phyloP scores from a whole-genome alignment of 2,113 vertebrate species.

The Anser brachyrhynchus region DNA sequence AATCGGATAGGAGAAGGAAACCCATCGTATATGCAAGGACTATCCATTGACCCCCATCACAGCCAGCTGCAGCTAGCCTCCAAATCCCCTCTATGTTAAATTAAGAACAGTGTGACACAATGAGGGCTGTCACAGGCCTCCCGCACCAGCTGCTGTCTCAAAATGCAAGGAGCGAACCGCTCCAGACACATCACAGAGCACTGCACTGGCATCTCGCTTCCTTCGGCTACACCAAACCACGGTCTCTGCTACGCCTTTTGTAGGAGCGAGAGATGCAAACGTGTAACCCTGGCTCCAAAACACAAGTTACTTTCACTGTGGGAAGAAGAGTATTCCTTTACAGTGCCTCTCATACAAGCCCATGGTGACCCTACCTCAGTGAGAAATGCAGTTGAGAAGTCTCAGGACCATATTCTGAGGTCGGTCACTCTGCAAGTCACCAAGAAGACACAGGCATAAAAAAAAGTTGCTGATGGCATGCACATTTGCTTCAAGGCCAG shows the following conservation, averaged over 20 bases:
- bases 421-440: neutral
- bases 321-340: neutral
- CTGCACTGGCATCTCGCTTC: neutral
- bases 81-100: neutral
- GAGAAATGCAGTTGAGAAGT: neutral
- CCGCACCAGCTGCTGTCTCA: neutral
- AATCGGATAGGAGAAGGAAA: neutral
- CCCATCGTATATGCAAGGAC: accelerated
- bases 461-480: neutral
- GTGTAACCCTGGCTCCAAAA: neutral
- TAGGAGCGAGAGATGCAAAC: neutral
- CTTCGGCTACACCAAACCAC: neutral
- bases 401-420: neutral
- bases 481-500: neutral
- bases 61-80: neutral
- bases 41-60: neutral
- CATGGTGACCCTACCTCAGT: neutral
- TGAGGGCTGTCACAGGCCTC: neutral
- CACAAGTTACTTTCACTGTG: neutral
- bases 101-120: neutral
- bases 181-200: neutral
- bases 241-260: accelerated
- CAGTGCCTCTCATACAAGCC: neutral
- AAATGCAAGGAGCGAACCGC: neutral
- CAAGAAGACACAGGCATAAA: neutral